Percentiles rank a stretch among this genome's conserved stretches.
Evolutionary conservation across 2,113 vertebrate species (phyloP).

Genomic region (Eulemur macaco): DNA sequence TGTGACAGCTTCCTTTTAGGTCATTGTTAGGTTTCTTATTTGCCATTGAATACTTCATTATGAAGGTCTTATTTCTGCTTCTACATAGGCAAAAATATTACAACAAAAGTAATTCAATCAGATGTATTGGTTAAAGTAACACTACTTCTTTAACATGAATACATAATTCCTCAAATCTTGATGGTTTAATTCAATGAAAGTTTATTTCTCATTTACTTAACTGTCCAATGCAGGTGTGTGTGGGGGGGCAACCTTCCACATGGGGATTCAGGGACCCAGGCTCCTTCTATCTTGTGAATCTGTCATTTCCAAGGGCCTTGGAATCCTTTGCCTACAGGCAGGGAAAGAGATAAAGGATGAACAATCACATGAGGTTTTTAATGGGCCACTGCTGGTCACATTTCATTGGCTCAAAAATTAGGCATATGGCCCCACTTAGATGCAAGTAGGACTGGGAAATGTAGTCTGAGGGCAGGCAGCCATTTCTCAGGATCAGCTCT

Average conservation of each 20-base stretch:
- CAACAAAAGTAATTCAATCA: not conserved
- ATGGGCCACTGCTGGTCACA: not conserved
- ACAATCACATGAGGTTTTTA: not conserved
- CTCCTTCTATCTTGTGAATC: not conserved
- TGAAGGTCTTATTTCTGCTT: not conserved
- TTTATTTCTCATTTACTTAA: not conserved
- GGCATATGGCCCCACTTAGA: not conserved
- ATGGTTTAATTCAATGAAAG: not conserved
- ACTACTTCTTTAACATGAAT: not conserved
- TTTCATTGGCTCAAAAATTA: not conserved
- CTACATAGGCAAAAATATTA: not conserved
- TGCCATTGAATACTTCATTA: not conserved
- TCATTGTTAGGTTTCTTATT: not conserved
- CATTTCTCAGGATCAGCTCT: not conserved
- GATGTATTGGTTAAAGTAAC: not conserved
- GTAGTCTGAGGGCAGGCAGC: not conserved
- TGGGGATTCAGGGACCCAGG: not conserved
- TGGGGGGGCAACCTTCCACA: not conserved
- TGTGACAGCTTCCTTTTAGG: not conserved
- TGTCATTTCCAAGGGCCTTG: not conserved
- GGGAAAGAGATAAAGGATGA: not conserved
- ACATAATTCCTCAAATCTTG: not conserved
- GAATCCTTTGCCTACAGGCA: not conserved
- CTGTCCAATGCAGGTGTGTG: not conserved
- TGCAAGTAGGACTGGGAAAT: not conserved